phyloP scores from a whole-genome alignment of 2,113 vertebrate genomes.

The Podiceps cristatus region DNA sequence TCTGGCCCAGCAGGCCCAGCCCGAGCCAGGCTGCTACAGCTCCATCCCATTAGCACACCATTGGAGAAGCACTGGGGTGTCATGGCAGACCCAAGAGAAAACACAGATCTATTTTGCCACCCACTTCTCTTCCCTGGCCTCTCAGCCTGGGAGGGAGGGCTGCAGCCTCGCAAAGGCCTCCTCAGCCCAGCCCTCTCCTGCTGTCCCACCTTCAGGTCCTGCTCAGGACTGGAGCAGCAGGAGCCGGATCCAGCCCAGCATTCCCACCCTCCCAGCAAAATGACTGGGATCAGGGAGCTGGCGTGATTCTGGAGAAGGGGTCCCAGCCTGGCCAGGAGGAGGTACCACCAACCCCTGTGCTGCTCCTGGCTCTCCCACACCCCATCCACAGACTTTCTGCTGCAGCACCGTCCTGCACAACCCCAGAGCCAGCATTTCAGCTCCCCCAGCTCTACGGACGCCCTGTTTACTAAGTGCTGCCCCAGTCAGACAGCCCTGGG shows the following conservation, averaged over 20 bases:
- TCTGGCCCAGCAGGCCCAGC: not conserved
- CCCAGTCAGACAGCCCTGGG: accelerated
- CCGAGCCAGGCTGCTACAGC: accelerated
- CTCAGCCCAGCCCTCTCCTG: not conserved
- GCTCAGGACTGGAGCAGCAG: not conserved
- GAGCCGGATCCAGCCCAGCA: not conserved
- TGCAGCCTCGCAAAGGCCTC: not conserved
- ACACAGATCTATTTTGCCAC: not conserved
- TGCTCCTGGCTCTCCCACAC: accelerated
- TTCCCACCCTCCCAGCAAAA: not conserved
- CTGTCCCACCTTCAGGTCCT: not conserved
- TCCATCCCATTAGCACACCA: not conserved
- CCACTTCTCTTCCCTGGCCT: not conserved
- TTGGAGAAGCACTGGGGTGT: accelerated
- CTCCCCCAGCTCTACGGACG: not conserved
- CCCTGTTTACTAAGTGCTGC: not conserved
- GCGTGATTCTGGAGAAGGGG: not conserved
- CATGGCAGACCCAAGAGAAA: not conserved
- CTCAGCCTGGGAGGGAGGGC: not conserved
- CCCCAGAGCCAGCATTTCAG: not conserved
- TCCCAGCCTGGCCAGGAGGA: not conserved
- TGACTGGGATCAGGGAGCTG: not conserved
- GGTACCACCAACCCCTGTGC: not conserved
- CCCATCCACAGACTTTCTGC: accelerated
- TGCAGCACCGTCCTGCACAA: not conserved